These are phyloP conservation scores for Python bivittatus DNA, from an alignment of 2,113 vertebrate genomes.

Conservation along the genomic window DNA sequence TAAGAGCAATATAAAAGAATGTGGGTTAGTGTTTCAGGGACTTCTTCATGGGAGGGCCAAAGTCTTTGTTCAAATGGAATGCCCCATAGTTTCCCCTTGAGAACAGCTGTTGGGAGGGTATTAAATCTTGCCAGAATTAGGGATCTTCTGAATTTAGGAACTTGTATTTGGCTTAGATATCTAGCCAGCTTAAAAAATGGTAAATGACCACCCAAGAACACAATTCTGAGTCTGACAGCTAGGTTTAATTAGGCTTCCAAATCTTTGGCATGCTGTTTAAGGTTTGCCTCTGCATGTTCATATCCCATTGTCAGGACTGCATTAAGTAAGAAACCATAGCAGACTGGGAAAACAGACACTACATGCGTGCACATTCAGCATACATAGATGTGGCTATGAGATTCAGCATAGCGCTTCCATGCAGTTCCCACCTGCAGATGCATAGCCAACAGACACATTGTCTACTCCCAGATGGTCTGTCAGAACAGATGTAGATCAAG, in stretches of 20 bases:
- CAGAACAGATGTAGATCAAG: background rate
- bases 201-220: background rate
- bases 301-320: background rate
- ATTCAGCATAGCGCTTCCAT: background rate
- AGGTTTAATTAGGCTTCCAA: background rate
- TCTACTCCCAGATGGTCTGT: background rate
- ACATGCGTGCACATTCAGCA: background rate
- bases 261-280: background rate
- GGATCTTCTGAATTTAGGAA: background rate
- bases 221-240: background rate
- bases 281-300: background rate
- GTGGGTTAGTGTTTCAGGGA: background rate
- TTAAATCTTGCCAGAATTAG: background rate
- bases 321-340: background rate
- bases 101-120: background rate
- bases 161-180: background rate
- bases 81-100: background rate
- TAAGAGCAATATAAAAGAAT: background rate
- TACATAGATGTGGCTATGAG: background rate
- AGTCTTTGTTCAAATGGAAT: background rate
- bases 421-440: background rate
- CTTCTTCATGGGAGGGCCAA: background rate
- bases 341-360: background rate
- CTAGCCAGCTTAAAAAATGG: background rate
- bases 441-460: background rate